Base-by-base conservation (phyloP, 2,113 vertebrate species). In the Synodontis membranacea region DNA sequence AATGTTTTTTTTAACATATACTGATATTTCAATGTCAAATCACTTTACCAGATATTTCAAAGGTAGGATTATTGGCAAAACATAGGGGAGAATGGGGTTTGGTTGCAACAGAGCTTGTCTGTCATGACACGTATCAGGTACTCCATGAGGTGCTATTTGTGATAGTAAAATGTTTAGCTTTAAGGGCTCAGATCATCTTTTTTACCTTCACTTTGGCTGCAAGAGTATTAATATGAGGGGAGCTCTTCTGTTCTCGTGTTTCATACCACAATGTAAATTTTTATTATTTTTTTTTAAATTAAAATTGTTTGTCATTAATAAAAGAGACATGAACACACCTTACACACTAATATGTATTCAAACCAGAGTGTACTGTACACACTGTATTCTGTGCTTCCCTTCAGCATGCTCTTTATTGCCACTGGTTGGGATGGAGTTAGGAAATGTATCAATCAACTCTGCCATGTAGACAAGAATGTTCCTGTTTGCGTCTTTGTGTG, bases 1-100 rank as follows among this genome's bases (percentile, higher is more conserved):
- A 48, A 62, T 84, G n/a, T 14, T 19, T n/a, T 19, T n/a, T 78
- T 76, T 84, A 48, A 75, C 50, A 75, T 56, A 58, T 28, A 19
- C 19, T 50, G 44, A 62, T 5, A 64, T 66, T 64, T 14, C 39
- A 37, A 17, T 37, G 7, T 76, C n/a, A 60, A 76, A 76, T 17
- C 5, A 19, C 21, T 84, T 58, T 17, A 76, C 42, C 72, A 76
- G 72, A 85, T 56, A 48, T 85, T 78, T 85, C 42, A 12, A 2
- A 54, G 34, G 23, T 34, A 12, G 54, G 75, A 54, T 72, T 74
- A 58, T 56, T 56, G 66, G 23, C 31, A 14, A 84, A 74, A 46
- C 23, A 46, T 37, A 52, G 1, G 0, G 19, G 17, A 21, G n/a
- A 37, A 21, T 23, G 2, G 7, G 7, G 19, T 37, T 37, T 50